These are phyloP conservation scores for Pseudoips prasinana DNA, from an alignment of 2,888 invertebrate species.

Conservation along the genomic window DNA sequence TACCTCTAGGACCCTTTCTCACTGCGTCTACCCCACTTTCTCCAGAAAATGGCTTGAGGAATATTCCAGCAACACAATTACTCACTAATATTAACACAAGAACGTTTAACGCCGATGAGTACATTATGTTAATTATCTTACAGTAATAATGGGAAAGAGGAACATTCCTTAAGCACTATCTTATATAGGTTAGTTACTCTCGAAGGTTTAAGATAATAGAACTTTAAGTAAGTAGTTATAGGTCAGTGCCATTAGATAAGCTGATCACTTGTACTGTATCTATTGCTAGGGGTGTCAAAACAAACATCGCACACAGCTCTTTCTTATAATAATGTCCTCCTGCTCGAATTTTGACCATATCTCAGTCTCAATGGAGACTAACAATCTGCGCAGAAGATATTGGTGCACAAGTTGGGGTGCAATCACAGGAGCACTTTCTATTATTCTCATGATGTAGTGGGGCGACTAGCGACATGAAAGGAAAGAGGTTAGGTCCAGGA, in stretches of 20 bases:
- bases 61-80: slow-evolving; percentile 29
- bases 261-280: no score
- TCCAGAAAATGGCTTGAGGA: slow-evolving; percentile 40
- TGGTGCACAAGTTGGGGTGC: no score
- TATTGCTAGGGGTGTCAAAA: no score
- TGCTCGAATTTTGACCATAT: no score
- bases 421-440: no score
- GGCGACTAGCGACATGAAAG: no score
- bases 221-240: slow-evolving; percentile 43
- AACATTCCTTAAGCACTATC: neutral
- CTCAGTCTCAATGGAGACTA: no score
- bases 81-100: slow-evolving; percentile 23
- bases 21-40: slow-evolving; percentile 54
- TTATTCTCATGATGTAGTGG: no score
- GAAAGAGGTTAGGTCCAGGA: no score
- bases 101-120: slow-evolving; percentile 19
- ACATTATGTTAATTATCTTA: slow-evolving; percentile 40
- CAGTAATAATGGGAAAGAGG: neutral
- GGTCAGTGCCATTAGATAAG: slow-evolving; percentile 65
- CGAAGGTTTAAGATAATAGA: slow-evolving; percentile 9
- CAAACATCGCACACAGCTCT: no score
- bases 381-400: no score
- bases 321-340: no score
- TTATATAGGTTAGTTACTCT: slow-evolving; percentile 16
- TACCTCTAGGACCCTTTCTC: slow-evolving; percentile 67